Conservation (phyloP, 1,140 invertebrate species). For the Leptoteleia sp. region DNA sequence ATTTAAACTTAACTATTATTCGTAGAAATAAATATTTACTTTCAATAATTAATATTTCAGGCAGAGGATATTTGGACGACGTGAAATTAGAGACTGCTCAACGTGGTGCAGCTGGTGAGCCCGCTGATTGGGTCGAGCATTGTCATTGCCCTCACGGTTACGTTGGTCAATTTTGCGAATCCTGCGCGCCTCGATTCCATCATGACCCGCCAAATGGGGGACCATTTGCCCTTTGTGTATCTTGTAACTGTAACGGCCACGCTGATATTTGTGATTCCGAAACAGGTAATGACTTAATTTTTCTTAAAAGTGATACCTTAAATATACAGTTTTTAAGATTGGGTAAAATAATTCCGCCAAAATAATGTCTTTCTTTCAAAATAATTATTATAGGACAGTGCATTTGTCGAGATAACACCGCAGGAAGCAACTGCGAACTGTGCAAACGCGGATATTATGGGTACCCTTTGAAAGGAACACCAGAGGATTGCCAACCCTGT, state of each 20-base stretch:
- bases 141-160: conserved; percentile 97
- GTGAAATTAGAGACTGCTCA: conserved; percentile 93
- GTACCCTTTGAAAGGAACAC: conserved; percentile 93
- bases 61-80: conserved; percentile 93
- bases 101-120: conserved; percentile 87
- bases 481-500: conserved; percentile 94
- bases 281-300: conserved; percentile 84
- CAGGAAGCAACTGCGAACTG: conserved; percentile 96
- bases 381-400: conserved; percentile 87
- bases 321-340: no score
- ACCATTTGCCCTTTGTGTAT: conserved; percentile 95
- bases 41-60: conserved; percentile 80
- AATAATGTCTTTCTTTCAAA: no score
- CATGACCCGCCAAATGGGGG: conserved; percentile 95
- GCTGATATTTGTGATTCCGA: conserved; percentile 97
- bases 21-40: no score
- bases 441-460: conserved; percentile 97
- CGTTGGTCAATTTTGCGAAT: conserved; percentile 97
- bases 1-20: no score
- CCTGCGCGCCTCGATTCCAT: conserved; percentile 95
- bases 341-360: no score
- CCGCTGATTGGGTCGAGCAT: conserved; percentile 96
- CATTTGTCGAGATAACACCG: conserved; percentile 98
- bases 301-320: background rate
- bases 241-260: conserved; percentile 97